These are phyloP conservation scores for Cephus rjabovi DNA, from an alignment of 2,888 invertebrate species.

Conservation along the genomic window DNA sequence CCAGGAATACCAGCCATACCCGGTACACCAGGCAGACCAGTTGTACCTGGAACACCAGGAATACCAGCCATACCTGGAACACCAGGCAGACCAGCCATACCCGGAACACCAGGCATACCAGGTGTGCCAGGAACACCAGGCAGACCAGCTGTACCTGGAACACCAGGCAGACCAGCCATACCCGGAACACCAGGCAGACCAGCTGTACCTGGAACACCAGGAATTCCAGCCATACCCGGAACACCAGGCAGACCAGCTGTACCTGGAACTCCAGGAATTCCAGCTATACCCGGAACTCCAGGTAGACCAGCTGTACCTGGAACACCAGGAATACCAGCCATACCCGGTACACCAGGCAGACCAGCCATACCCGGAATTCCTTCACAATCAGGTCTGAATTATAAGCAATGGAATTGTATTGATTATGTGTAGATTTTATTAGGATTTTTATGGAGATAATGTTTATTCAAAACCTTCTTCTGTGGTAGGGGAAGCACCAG, in stretches of 20 bases:
- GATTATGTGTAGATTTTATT: too few species aligned
- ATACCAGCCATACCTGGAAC: conserved; percentile 16
- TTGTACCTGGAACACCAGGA: neutral
- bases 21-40: conserved; percentile 23
- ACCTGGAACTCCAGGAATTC: conserved; percentile 70
- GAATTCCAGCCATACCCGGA: conserved; percentile 42
- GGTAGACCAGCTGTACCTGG: conserved; percentile 32
- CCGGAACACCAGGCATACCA: conserved; percentile 21
- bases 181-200: conserved; percentile 36
- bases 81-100: conserved; percentile 23
- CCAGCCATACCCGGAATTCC: conserved; percentile 61
- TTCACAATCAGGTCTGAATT: too few species aligned
- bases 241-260: conserved; percentile 67
- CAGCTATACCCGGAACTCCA: conserved; percentile 45
- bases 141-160: conserved; percentile 43
- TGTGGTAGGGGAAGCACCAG: conserved; percentile 9
- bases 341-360: conserved; percentile 29
- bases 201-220: conserved; percentile 35
- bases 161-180: conserved; percentile 48
- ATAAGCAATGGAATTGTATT: too few species aligned
- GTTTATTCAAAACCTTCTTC: too few species aligned
- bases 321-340: conserved; percentile 23
- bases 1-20: conserved; percentile 31
- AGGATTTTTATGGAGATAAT: too few species aligned
- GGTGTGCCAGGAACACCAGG: conserved; percentile 8